Evolutionary conservation across 2,888 invertebrate genomes (phyloP), one percentile per base, ranked within the genome.

Genomic region (Idaea straminata): DNA sequence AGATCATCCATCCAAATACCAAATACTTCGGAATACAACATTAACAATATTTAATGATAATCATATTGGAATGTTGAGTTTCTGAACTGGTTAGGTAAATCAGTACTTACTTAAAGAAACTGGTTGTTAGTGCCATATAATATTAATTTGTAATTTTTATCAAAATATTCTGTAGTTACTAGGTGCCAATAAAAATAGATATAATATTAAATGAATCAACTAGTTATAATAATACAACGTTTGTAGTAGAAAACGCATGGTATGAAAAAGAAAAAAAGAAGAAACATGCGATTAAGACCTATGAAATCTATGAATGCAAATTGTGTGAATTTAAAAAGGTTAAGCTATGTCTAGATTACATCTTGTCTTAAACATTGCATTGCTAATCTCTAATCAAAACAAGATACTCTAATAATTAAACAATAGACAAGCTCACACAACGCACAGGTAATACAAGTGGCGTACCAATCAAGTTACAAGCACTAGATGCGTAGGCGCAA

Each of bases 401-500:
- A 47, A 47, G 7, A 47, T 6, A 47, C 47, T 7, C 13, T 47
- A 47, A 47, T 47, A 47, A 47, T 47, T 13, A 47, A 47, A 47
- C 47, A 47, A 13, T 25, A 25, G 25, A 25, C 25, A 25, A 25
- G 25, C 25, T 25, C 25, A 25, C 25, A 25, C 25, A 25, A 3
- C 25, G 25, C 25, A 25, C 47, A 47, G 47, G 47, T 13, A 47
- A 15, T 59, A 60, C 60, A 35, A 62, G 60, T 59, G 13, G 25
- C 34, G 36, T 15, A 38, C 57, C 57, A 63, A 60, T 66, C 61
- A n/a, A 10, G 25, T 63, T 64, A 64, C 64, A 59, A 66, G 66
- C 64, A 63, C 63, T 64, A 64, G 57, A 66, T 63, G 63, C 68
- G 66, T 64, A 59, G 66, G 63, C 61, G 64, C 68, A 64, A 64